Conservation (phyloP, 1,140 invertebrate genomes). For the Apis dorsata region DNA sequence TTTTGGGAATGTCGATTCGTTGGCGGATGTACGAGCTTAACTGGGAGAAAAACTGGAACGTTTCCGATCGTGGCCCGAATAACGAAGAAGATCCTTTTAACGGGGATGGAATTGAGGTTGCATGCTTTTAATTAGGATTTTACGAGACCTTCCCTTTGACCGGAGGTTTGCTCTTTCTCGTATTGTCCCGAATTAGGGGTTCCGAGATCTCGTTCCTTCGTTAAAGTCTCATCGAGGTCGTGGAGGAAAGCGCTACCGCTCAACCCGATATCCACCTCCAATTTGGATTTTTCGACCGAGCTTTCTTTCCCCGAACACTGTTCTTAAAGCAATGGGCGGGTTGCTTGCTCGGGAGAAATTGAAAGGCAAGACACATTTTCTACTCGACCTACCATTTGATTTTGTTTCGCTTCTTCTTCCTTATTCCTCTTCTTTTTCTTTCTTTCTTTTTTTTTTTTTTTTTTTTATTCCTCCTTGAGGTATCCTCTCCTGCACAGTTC, state of each 20-base stretch:
- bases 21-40: not conserved
- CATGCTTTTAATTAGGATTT: constrained; percentile 15
- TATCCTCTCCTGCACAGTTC: not conserved
- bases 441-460: not conserved
- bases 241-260: no score
- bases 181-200: constrained; percentile 4
- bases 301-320: not conserved
- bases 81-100: not conserved
- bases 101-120: not conserved
- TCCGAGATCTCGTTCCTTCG: not conserved
- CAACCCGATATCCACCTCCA: not conserved
- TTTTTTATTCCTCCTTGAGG: no score
- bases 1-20: not conserved
- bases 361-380: constrained; percentile 22
- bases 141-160: not conserved
- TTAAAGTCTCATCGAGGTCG: not conserved
- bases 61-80: not conserved
- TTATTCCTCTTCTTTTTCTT: not conserved
- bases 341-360: not conserved
- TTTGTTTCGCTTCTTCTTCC: not conserved
- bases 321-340: not conserved
- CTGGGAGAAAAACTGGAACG: not conserved
- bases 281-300: not conserved
- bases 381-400: constrained; percentile 12
- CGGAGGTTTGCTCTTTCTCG: not conserved